Base-by-base conservation (phyloP, 2,888 invertebrate genomes). In the Diabrotica balteata region DNA sequence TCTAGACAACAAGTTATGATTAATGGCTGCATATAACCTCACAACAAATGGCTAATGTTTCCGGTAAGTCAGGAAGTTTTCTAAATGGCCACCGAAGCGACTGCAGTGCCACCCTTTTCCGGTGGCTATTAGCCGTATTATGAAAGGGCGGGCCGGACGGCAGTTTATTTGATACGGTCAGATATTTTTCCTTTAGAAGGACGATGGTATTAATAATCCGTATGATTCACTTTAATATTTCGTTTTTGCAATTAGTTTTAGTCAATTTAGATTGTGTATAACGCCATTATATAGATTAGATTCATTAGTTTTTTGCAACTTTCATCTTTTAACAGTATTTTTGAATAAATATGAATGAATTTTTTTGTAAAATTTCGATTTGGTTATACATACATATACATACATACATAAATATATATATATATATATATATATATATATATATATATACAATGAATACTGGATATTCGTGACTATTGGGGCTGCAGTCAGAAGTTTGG, bases 1-100 rank as follows among this genome's bases (percentile, higher is more conserved):
- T 73, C 68, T 70, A 67, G 52, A 67, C 75, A 83, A 81, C 80
- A 79, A 82, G 81, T 81, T 83, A 83, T 83, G 84, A 84, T 83
- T 81, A 83, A 84, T 83, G 82, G 80, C 72, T 69, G 71, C 76
- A 79, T 79, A 82, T 80, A 80, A 82, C 78, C 81, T 76, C 76
- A 80, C 78, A 81, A 82, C 79, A 80, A 81, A 80, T 77, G 81
- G 80, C 82, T 83, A 83, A 84, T 83, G 84, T 83, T 83, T 84
- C 82, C 83, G 81, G 82, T 80, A 80, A 78, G 79, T 77, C 81
- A 81, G 84, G 84, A 84, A 83, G 81, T 80, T 80, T 78, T 78
- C 80, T 83, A 83, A 83, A 83, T 83, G 82, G 82, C 80, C 77
- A 76, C 78, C 76, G 77, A 72, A 73, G 70, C 77, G 73, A 77